phyloP scores from a whole-genome alignment of 2,888 invertebrate species.

The Eristalis arbustorum region DNA sequence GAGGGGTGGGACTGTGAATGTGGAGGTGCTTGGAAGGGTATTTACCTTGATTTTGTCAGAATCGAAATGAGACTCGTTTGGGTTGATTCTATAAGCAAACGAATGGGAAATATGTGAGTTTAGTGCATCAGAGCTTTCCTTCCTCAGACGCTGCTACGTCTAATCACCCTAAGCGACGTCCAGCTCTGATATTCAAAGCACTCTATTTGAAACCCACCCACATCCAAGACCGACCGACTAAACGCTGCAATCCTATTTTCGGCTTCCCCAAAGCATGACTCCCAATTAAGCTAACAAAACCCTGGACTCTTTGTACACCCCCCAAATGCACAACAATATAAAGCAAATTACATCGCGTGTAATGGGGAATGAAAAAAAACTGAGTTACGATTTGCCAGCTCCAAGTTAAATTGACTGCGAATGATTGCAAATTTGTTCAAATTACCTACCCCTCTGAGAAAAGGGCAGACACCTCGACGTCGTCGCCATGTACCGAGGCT shows the following conservation, averaged over 20 bases:
- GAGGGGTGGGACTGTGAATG: not conserved
- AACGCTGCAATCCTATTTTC: not conserved
- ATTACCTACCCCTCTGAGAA: slow-evolving; percentile 23
- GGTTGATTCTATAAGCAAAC: too few relatives aligned
- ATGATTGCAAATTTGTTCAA: slow-evolving; percentile 60
- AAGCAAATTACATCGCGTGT: not conserved
- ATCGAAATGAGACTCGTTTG: not conserved
- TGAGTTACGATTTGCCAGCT: slow-evolving; percentile 23
- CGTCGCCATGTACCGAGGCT: too few relatives aligned
- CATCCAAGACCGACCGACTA: not conserved
- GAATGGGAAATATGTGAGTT: too few relatives aligned
- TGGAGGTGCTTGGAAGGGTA: not conserved
- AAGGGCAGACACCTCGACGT: not conserved
- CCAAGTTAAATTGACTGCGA: slow-evolving; percentile 50
- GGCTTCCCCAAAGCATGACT: not conserved
- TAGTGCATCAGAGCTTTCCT: too few relatives aligned
- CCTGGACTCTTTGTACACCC: not conserved
- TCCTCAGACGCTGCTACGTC: too few relatives aligned
- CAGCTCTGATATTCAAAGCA: not conserved
- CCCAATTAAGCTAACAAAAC: not conserved
- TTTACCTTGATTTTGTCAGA: not conserved
- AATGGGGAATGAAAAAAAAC: slow-evolving; percentile 3
- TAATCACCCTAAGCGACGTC: too few relatives aligned
- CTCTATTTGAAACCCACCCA: not conserved
- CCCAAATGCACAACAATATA: not conserved